Evolutionary conservation across 2,888 invertebrate genomes (phyloP), one percentile per base, ranked within the genome.

Genomic region (Girardia tigrina): DNA sequence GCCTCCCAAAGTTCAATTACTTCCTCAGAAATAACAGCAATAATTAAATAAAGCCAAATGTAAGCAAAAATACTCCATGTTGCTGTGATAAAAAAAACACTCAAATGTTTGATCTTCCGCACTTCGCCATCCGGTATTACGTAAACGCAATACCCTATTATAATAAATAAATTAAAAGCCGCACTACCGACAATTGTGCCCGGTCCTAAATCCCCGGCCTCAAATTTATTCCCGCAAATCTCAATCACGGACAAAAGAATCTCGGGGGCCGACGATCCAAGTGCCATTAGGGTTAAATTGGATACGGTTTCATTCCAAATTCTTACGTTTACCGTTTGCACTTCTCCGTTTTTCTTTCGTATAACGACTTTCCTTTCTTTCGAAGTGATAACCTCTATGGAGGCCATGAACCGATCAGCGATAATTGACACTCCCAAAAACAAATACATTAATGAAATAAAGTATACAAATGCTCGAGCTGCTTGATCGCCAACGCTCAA

Each of bases 251-350:
- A 97, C 70, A 98, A 86, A 27, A 98, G 86, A 82, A 98, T 98
- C 86, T 98, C 98, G 0, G 98, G 98, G 0, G 97, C 97, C 80
- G 94, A 95, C 26, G 95, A 95, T 0, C 98, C 97, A 75, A 98
- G 86, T 16, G 98, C 98, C 98, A 98, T 98, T 75, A 98, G 87
- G 2, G 97, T 98, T 79, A 98, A 86, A 86, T 98, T 98, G 78
- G 95, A 95, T 70, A 98, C 97, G 0, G 98, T 97, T 84, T 97
- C 97, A 85, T 98, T 98, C 98, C 98, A 98, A 77, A 98, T 91
- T 20, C 73, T 29, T 26, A 94, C 93, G 36, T 90, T 89, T 71
- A 94, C 87, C 79, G 90, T 90, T 82, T 92, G 91, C 23, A 88
- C 88, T 78, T 92, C 91, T 78, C 91, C 90, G 80, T 90, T 90